Evolutionary conservation across 2,797 vertebrate species (phyloP).

Genomic region (Geotrypetes seraphini): DNA sequence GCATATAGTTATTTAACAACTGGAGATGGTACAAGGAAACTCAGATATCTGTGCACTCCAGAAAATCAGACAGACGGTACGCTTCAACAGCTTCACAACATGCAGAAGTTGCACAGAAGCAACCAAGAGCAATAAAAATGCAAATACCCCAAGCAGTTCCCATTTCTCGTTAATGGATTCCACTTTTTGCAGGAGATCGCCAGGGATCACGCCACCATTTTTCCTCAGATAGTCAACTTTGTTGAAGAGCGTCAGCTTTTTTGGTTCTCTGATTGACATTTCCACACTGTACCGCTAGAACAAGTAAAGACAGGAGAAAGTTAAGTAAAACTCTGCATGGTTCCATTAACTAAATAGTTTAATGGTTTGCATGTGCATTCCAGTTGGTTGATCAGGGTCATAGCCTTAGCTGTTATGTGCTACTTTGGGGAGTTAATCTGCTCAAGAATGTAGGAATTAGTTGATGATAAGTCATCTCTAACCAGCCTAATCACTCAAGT

Average conservation of each 20-base stretch:
- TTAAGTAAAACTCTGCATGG: too few species aligned
- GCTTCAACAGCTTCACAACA: constrained; percentile 59
- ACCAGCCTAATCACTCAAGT: too few species aligned
- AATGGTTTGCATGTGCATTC: too few species aligned
- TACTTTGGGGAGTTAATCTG: too few species aligned
- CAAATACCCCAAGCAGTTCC: constrained; percentile 83
- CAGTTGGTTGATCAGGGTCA: too few species aligned
- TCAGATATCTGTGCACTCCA: constrained; percentile 63
- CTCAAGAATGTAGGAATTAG: too few species aligned
- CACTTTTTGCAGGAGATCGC: constrained; percentile 72
- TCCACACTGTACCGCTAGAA: constrained; percentile 82
- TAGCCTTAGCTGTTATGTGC: too few species aligned
- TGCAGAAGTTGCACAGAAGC: constrained; percentile 56
- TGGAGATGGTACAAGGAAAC: constrained; percentile 48
- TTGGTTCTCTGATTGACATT: constrained; percentile 77
- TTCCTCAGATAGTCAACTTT: constrained; percentile 79
- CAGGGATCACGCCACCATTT: constrained; percentile 66
- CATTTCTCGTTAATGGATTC: constrained; percentile 85
- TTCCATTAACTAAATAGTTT: too few species aligned
- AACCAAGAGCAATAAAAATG: constrained; percentile 68
- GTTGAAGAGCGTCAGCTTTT: constrained; percentile 74
- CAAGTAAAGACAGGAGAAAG: too few species aligned
- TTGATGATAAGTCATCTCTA: too few species aligned
- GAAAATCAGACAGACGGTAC: constrained; percentile 60
- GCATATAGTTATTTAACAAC: too few species aligned